These are phyloP conservation scores for Drosophila seclusa DNA, from an alignment of 2,888 invertebrate genomes.

Conservation along the genomic window DNA sequence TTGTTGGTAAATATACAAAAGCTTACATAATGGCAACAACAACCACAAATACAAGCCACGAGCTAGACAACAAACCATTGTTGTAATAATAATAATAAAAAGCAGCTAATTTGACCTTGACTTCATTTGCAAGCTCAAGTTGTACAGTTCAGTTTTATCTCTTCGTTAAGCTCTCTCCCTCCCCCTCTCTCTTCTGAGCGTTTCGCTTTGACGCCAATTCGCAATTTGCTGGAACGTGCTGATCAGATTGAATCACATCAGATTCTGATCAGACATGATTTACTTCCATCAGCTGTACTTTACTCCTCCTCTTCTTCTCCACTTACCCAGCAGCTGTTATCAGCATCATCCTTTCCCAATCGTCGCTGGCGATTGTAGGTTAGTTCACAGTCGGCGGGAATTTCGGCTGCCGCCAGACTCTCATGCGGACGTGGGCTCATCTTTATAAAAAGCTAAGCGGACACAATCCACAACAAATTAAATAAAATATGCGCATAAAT, in stretches of 20 bases:
- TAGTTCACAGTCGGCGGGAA: conserved; percentile 52
- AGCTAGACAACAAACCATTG: conserved; percentile 10
- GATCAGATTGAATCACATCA: neutral
- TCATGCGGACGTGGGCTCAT: conserved; percentile 70
- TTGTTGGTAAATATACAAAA: neutral
- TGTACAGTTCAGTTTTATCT: neutral
- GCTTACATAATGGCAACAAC: conserved; percentile 1
- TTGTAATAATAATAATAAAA: conserved; percentile 2
- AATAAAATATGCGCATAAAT: neutral
- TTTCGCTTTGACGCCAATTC: conserved; percentile 16
- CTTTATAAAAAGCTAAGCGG: conserved; percentile 5
- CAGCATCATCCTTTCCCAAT: conserved; percentile 40
- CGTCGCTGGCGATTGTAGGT: conserved; percentile 42
- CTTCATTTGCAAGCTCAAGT: conserved; percentile 55
- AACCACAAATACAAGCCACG: conserved; percentile 12
- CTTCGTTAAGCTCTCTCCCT: conserved; percentile 18
- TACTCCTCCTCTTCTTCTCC: neutral
- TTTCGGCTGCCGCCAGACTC: conserved; percentile 30
- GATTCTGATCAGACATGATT: neutral
- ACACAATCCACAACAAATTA: neutral
- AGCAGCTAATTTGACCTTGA: conserved; percentile 64
- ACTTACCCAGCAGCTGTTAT: conserved; percentile 51
- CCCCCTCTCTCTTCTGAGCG: conserved; percentile 18
- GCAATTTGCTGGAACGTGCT: conserved; percentile 41
- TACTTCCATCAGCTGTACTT: neutral